Evolutionary conservation across 1,140 invertebrate genomes (phyloP).

Genomic region (Lordiphosa stackelbergi): DNA sequence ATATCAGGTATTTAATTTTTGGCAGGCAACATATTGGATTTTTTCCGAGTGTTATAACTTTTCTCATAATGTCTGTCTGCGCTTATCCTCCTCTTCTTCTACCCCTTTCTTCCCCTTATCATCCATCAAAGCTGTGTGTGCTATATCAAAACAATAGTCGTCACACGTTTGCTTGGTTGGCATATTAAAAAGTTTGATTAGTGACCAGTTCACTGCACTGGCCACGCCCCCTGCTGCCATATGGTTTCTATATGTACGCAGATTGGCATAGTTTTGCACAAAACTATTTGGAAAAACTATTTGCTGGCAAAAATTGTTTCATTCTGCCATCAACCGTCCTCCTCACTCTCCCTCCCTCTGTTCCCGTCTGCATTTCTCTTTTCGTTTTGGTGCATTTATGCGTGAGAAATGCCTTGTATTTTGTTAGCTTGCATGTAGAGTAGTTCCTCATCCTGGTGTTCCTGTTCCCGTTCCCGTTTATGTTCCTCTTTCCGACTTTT

Average conservation of each 20-base stretch:
- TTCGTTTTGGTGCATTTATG: conserved; percentile 61
- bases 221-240: conserved; percentile 8
- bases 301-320: conserved; percentile 48
- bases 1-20: too few relatives aligned
- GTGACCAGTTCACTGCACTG: conserved; percentile 53
- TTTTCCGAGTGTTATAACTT: conserved; percentile 8
- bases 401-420: conserved; percentile 71
- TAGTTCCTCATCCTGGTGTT: conserved; percentile 31
- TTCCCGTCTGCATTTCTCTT: conserved; percentile 38
- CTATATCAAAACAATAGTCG: conserved; percentile 61
- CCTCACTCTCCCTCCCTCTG: background rate
- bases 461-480: conserved; percentile 9
- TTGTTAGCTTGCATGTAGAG: conserved; percentile 29
- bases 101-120: background rate
- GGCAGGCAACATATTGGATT: too few relatives aligned
- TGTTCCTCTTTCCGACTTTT: conserved; percentile 1
- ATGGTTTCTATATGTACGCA: conserved; percentile 1
- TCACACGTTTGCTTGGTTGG: conserved; percentile 60
- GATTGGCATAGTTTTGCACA: conserved; percentile 13
- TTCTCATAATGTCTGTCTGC: conserved; percentile 28
- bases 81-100: background rate
- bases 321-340: background rate
- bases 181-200: conserved; percentile 75
- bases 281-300: conserved; percentile 59
- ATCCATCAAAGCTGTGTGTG: conserved; percentile 2